Evolutionary conservation across 2,888 invertebrate genomes (phyloP), one percentile per base, ranked within the genome.

Genomic region (Standfussiana lucernea): DNA sequence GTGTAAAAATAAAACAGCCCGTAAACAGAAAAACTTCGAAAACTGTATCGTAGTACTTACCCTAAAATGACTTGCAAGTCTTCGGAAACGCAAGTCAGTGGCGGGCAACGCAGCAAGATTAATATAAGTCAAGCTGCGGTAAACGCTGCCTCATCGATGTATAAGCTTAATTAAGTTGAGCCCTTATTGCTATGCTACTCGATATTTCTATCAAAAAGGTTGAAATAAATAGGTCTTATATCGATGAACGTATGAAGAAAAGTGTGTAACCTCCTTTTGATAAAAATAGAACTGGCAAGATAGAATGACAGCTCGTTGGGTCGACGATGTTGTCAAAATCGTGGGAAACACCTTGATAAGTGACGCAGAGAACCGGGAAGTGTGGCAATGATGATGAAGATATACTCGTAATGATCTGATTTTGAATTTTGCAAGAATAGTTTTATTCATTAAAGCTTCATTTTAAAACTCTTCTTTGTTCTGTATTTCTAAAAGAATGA

Each of bases 41-140:
- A 76, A 81, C 76, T 83, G 82, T 85, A 74, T 75, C 53, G 40
- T 42, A 83, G 84, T 79, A 83, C 32, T 32, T 18, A n/a, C 83
- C 84, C 90, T 82, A 42, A 78, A 89, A 90, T 95, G 95, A 95
- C 94, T 95, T 93, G 95, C 95, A 90, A 73, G 56, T 80, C 42
- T 72, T 24, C 87, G 86, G 89, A 93, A 92, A 82, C 89, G 93
- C 94, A 92, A 94, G 94, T 94, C 94, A 93, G 90, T 90, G 90
- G 89, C 91, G 92, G 92, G 92, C 61, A 93, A 93, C 90, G 90
- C 90, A 91, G 89, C 88, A 93, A 92, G 93, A 95, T 95, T 95
- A 95, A 95, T 95, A 94, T 90, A 93, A 94, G 94, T 93, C 93
- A 93, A 92, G 91, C 84, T 77, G 87, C 87, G 70, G 84, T 88